Evolutionary conservation across 2,888 invertebrate species (phyloP), one percentile per base, ranked within the genome.

Genomic region (Alloplasta piceator): DNA sequence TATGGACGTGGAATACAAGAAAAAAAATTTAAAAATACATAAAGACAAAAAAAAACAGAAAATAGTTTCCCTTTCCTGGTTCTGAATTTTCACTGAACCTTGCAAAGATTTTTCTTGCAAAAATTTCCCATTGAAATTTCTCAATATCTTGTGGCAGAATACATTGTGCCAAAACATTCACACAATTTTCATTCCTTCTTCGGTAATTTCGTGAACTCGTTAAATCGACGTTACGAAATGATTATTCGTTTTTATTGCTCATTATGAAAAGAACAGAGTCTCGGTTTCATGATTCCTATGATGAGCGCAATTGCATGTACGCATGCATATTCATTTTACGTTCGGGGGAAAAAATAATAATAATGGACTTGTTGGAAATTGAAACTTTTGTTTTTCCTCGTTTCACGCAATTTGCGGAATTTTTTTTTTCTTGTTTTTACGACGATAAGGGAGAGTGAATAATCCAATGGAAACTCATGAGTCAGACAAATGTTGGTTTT

Each of bases 251-350:
- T 48, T 73, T 68, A 41, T 63, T 55, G 12, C 55, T 63, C 16
- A 6, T 38, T 55, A 7, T 36, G 50, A 41, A 16, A 55, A 56
- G 55, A 56, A 39, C 46, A 52, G 12, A 48, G 56, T 72, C 68
- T 63, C 68, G 41, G 73, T 63, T 73, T 68, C 61, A 73, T 68
- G 63, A 78, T 67, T 68, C 48, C 12, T 46, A 67, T 5, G 58
- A 41, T 7, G 52, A 68, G 56, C 55, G 36, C 39, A 55, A 61
- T 73, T 73, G 68, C 73, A 52, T 66, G 38, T 50, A 39, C 58
- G 7, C 36, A 14, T 46, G 39, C 38, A 66, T 66, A 66, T 46
- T 63, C 39, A 56, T 56, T 56, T 73, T 26, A 38, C 66, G 36
- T 36, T 67, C 7, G 60, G 4, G 50, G 39, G 39, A 63, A 72